Conservation (phyloP, 2,113 vertebrate genomes). For the Scortum barcoo region DNA sequence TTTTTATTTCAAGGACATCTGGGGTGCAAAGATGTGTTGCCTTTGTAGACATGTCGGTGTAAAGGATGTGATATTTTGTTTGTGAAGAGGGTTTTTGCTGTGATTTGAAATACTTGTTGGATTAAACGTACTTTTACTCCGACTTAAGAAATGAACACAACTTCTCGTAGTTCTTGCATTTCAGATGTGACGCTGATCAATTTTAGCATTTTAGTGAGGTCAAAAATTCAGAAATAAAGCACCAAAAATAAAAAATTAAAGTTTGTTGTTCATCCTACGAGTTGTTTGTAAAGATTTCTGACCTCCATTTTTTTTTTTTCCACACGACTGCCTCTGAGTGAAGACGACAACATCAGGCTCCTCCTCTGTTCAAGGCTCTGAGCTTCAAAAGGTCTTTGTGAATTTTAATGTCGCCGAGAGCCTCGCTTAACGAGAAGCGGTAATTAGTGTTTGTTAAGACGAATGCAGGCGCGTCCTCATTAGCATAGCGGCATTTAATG, state of each 20-base stretch:
- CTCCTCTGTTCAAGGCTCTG: conserved; percentile 27
- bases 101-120: background rate
- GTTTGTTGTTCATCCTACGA: background rate
- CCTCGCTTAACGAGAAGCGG: conserved; percentile 28
- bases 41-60: too few relatives aligned
- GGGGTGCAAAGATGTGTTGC: too few relatives aligned
- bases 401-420: conserved; percentile 44
- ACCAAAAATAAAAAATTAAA: background rate
- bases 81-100: background rate
- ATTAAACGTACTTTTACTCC: background rate
- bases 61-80: background rate
- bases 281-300: background rate
- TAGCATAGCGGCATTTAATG: conserved; percentile 58
- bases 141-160: background rate
- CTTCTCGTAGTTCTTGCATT: background rate
- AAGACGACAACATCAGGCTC: background rate
- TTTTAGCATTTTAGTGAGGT: background rate
- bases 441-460: conserved; percentile 63
- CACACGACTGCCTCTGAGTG: background rate
- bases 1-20: too few relatives aligned
- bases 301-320: background rate
- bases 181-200: background rate
- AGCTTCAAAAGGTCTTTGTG: conserved; percentile 57
- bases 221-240: background rate
- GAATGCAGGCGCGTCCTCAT: conserved; percentile 41